Base-by-base conservation (phyloP, 2,888 invertebrate genomes). In the Euproctis similis region DNA sequence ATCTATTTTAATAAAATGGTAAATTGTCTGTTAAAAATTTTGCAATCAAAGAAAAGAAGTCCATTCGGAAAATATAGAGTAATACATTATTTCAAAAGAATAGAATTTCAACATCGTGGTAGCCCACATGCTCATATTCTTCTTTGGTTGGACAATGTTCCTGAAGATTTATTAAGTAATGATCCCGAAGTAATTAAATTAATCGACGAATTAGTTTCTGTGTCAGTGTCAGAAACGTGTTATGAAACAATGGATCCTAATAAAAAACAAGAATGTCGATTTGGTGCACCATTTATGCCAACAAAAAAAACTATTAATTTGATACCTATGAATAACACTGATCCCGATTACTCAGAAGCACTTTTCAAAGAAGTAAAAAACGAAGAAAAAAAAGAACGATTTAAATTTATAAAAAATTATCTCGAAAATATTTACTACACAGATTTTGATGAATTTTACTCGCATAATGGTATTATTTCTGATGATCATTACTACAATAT, bases 1-100 rank as follows among this genome's bases (percentile, higher is more conserved):
- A 51, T 57, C 2, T 53, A 55, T 32, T 71, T 67, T 24, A 53
- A 71, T 42, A 70, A 68, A 43, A 24, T 71, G 11, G 54, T 72
- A 1, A 46, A 55, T 52, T 25, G 11, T 12, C 5, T 66, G 11
- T 30, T 53, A 16, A 47, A 21, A 28, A 29, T 61, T 12, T 42
- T 66, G 11, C 37, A 59, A 42, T 55, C 53, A 27, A 53, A 47
- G 29, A 49, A 39, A 32, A 11, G 14, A 7, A 54, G 49, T 39
- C 65, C 69, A 23, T 66, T 63, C 21, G 49, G 53, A 20, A 49
- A 49, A 31, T 58, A 59, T 42, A 28, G 36, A 27, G 46, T 67
- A 1, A 21, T 10, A 21, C 24, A 60, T 44, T 70, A 29, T 11
- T 29, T 29, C 16, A 17, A 13, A 24, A 18, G 29, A 18, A 29